These are phyloP conservation scores for Mastigias papua DNA, from an alignment of 30 jellyfish, hydroid and myxozoan species.

Conservation along the genomic window DNA sequence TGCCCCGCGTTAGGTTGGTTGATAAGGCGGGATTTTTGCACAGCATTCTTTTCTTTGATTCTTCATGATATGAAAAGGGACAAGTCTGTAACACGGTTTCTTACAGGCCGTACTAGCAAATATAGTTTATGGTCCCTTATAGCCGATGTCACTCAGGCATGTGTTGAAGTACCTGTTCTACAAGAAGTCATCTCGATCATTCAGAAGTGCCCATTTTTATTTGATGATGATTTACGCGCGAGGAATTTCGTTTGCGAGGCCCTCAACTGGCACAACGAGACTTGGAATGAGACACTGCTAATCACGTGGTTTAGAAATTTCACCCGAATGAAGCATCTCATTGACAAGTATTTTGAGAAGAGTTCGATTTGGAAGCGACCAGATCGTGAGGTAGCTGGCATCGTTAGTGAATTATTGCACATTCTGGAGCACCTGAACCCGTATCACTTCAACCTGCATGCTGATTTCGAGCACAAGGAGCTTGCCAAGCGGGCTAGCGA, in stretches of 20 bases:
- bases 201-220: constrained; percentile 57
- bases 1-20: constrained; percentile 59
- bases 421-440: constrained; percentile 22
- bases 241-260: constrained; percentile 69
- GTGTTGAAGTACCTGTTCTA: constrained; percentile 62
- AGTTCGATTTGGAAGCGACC: constrained; percentile 43
- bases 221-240: constrained; percentile 70
- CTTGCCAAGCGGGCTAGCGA: constrained; percentile 24
- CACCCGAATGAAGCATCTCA: not conserved
- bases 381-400: constrained; percentile 1
- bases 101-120: constrained; percentile 12
- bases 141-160: constrained; percentile 35
- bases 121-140: constrained; percentile 44
- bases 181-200: constrained; percentile 17
- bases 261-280: constrained; percentile 65
- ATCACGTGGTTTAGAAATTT: constrained; percentile 54
- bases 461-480: constrained; percentile 69
- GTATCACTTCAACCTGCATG: constrained; percentile 51
- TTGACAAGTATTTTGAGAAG: constrained; percentile 23
- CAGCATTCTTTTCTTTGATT: constrained; percentile 37
- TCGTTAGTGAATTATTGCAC: constrained; percentile 6
- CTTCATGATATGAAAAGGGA: constrained; percentile 53
- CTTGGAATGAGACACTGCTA: constrained; percentile 45
- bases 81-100: constrained; percentile 7
- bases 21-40: constrained; percentile 52